These are phyloP conservation scores for Polypedilum vanderplanki DNA, from an alignment of 1,140 invertebrate genomes.

Conservation along the genomic window DNA sequence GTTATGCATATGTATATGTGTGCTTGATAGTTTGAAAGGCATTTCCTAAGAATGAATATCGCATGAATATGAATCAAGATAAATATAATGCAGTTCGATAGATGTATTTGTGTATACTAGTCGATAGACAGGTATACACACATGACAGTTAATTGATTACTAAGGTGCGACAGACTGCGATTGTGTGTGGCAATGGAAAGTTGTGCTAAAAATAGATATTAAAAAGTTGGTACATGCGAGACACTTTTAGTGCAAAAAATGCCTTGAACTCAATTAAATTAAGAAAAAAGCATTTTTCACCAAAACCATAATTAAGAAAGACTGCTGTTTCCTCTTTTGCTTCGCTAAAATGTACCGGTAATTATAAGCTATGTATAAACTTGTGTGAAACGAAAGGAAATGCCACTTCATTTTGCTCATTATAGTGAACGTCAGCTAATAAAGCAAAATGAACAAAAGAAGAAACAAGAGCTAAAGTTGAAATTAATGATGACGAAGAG, in stretches of 20 bases:
- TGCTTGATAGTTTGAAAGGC: not conserved
- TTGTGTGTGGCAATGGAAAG: not conserved
- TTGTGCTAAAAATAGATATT: not conserved
- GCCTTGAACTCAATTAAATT: not conserved
- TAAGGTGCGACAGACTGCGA: conserved; percentile 5
- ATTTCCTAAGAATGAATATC: not conserved
- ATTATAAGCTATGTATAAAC: not conserved
- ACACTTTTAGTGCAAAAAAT: not conserved
- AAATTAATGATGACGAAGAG: not conserved
- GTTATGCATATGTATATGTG: no score
- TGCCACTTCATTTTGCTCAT: conserved; percentile 5
- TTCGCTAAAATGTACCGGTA: not conserved
- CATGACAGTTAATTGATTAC: conserved; percentile 6
- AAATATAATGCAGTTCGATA: not conserved
- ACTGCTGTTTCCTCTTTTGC: not conserved
- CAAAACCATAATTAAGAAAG: conserved; percentile 2
- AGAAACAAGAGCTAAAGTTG: not conserved
- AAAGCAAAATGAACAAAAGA: not conserved
- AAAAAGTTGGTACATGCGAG: not conserved
- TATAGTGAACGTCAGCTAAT: not conserved
- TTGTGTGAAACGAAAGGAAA: not conserved
- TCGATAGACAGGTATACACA: not conserved
- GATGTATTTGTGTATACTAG: not conserved
- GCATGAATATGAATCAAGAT: not conserved
- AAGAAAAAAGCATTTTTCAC: not conserved